Evolutionary conservation across 92 coral and sea anemone genomes (phyloP).

Genomic region (Epizoanthus ramosus): DNA sequence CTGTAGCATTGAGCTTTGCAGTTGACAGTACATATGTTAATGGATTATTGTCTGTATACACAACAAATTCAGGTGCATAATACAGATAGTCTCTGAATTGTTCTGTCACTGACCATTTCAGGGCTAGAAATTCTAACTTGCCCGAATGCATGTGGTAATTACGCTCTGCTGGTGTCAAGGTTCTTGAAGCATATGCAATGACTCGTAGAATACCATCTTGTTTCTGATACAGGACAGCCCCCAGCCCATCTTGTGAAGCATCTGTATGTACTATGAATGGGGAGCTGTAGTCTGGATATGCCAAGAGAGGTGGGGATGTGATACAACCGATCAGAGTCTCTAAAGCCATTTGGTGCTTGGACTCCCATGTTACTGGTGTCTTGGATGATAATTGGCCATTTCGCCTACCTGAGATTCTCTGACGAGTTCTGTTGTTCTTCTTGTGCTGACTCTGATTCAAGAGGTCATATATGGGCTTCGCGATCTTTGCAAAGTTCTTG

Average conservation of each 20-base stretch:
- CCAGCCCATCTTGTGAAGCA: slow-evolving; percentile 3
- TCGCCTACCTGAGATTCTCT: too few relatives aligned
- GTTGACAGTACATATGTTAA: not conserved
- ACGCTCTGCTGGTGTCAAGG: not conserved
- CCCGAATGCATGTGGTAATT: slow-evolving; percentile 4
- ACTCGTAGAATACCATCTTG: slow-evolving; percentile 1
- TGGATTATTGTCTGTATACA: slow-evolving; percentile 33
- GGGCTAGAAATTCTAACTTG: not conserved
- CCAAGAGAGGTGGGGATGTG: not conserved
- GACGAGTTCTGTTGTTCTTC: too few relatives aligned
- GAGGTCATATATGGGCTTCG: too few relatives aligned
- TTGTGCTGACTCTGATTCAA: too few relatives aligned
- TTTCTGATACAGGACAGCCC: slow-evolving; percentile 1
- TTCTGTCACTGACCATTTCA: slow-evolving; percentile 9
- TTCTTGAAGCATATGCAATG: slow-evolving; percentile 3
- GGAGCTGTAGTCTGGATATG: not conserved
- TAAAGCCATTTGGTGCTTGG: too few relatives aligned
- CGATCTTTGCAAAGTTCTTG: too few relatives aligned
- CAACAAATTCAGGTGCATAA: slow-evolving; percentile 18
- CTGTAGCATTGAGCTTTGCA: too few relatives aligned
- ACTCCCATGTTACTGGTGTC: too few relatives aligned
- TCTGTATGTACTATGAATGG: slow-evolving; percentile 1
- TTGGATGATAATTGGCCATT: too few relatives aligned
- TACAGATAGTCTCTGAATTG: not conserved
- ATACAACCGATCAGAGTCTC: too few relatives aligned